Base-by-base conservation (phyloP, 2,113 vertebrate genomes). In the Vicugna pacos region DNA sequence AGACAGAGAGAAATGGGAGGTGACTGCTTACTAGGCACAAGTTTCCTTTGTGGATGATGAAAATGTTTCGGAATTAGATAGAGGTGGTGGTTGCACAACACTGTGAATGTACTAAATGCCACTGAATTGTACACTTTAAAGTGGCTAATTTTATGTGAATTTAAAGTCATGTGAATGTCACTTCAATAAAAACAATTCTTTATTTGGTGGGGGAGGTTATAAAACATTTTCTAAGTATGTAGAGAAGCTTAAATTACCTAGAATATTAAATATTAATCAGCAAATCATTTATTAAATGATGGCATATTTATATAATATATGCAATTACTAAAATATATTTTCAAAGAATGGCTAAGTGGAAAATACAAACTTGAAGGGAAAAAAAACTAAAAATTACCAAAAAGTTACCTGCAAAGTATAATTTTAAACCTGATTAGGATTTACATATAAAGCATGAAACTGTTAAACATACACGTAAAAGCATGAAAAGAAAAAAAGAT, bases 351-450 rank as follows among this genome's bases (percentile, higher is more conserved):
- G 28, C 80, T 82, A 90, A 64, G 52, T 50, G n/a, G 30, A 83
- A 96, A 95, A 75, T 67, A 58, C 32, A 84, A 94, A 92, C 15
- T 60, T 75, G 65, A 91, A 84, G 32, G 24, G 38, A 60, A 17
- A 54, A 56, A 85, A 88, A 89, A 2, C 10, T 35, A 75, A 79
- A 96, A 77, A n/a, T 81, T 76, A 58, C 13, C 6, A 79, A 83
- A 89, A 94, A 80, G 48, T 88, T 35, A 76, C 30, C 94, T 56
- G 3, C 64, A n/a, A 94, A 72, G 52, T 70, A 62, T 73, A 3
- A 85, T 81, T 72, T 69, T 93, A 48, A 75, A 81, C 42, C 50
- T 75, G 82, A 58, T 65, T 72, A 84, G 35, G 58, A 89, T 85
- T 8, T 93, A 10, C 38, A 64, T 22, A 75, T 48, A n/a, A 77